Conservation (phyloP, 2,888 invertebrate species). For the Alsophila aescularia region DNA sequence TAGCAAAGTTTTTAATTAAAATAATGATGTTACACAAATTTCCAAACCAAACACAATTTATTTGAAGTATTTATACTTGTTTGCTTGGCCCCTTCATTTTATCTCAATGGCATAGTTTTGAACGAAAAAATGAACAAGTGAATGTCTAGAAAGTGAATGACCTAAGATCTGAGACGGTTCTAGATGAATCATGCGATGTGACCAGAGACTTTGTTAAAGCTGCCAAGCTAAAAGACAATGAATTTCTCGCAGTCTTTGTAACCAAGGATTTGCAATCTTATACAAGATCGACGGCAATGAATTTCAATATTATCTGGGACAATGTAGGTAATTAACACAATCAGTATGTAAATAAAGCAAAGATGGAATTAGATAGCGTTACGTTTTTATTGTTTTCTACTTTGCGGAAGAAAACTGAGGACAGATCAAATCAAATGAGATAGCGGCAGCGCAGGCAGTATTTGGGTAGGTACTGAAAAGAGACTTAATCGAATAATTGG, state of each 20-base stretch:
- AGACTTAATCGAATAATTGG: no score
- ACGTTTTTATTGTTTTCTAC: background rate
- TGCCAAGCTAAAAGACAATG: conserved; percentile 6
- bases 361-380: background rate
- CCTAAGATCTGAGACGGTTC: conserved; percentile 19
- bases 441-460: no score
- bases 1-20: background rate
- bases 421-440: background rate
- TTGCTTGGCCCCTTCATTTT: conserved; percentile 2
- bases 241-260: background rate
- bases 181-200: conserved; percentile 13
- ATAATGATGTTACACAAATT: background rate
- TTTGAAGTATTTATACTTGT: background rate
- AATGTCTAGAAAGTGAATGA: conserved; percentile 27
- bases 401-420: background rate
- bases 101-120: conserved; percentile 15
- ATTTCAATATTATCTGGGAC: conserved; percentile 14
- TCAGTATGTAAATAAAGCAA: conserved; percentile 3
- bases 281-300: background rate
- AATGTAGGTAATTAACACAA: conserved; percentile 18
- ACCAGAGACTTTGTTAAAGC: background rate
- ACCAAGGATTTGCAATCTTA: background rate
- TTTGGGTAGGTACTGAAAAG: no score
- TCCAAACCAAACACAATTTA: background rate
- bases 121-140: conserved; percentile 9